Base-by-base conservation (phyloP, 2,797 vertebrate species). In the Coluber constrictor region DNA sequence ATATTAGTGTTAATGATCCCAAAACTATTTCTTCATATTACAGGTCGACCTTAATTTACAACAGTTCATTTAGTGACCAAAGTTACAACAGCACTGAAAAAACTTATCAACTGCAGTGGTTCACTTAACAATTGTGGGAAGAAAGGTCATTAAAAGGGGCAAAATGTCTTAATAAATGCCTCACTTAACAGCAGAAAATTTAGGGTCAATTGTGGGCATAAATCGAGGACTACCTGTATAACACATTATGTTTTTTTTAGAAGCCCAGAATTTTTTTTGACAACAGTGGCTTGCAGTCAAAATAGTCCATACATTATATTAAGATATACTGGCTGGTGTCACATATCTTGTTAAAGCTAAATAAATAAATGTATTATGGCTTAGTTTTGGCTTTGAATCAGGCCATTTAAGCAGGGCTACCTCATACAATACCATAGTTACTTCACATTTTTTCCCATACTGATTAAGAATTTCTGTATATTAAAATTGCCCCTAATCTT, bases 401-500 rank as follows among this genome's bases (percentile, higher is more conserved):
- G 20, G 2, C 43, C n/a, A 79, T 90, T 74, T 74, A 55, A 74
- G n/a, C 25, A 79, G 13, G n/a, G 8, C 20, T 74, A 74, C 20
- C 3, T 1, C 43, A n/a, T 32, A 51, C 86, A 1, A 10, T 63
- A 54, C 47, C 87, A 29, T 1, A 0, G 56, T 51, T 56, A 32
- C 25, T 87, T 90, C 57, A 27, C 60, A 89, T 55, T 37, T 83
- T 29, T 61, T 51, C 29, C 56, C 55, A 7, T 0, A 16, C 86
- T 90, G 5, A 93, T 25, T 60, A 4, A 89, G 27, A 12, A 37
- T 2, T n/a, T 0, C 0, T 3, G 25, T 70, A 7, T 1, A 9
- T 3, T 54, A 23, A 79, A 90, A 57, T 10, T 54, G 0, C 86
- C 51, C 20, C 91, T 0, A 88, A 51, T 87, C 7, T 0, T 8